Conservation (phyloP, 2,888 invertebrate species). For the Beris morrisii region DNA sequence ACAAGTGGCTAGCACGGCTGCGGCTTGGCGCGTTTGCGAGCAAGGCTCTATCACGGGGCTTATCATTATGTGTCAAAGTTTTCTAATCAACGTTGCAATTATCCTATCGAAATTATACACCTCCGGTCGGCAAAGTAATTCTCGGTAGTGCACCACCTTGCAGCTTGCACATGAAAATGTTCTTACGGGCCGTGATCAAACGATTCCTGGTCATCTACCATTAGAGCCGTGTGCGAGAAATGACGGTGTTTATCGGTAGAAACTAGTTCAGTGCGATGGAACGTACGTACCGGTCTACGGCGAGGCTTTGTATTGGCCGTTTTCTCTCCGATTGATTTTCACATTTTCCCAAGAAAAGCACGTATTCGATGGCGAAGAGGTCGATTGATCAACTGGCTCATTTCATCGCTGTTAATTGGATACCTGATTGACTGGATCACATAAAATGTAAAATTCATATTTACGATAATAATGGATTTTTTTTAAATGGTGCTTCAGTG, state of each 20-base stretch:
- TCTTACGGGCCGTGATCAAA: too few species aligned
- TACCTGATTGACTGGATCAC: too few species aligned
- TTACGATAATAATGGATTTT: too few species aligned
- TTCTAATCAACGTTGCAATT: slow-evolving; percentile 39
- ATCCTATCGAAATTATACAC: slow-evolving; percentile 35
- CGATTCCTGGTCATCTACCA: background rate
- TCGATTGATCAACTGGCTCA: slow-evolving; percentile 1
- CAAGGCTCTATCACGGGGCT: background rate
- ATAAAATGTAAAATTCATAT: too few species aligned
- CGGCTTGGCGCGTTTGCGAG: slow-evolving; percentile 12
- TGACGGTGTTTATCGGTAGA: slow-evolving; percentile 25
- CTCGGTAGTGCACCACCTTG: too few species aligned
- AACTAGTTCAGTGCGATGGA: slow-evolving; percentile 13
- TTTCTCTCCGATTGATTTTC: slow-evolving; percentile 21
- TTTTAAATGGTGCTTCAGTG: too few species aligned
- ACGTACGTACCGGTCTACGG: too few species aligned
- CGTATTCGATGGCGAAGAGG: background rate
- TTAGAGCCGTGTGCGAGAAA: slow-evolving; percentile 1
- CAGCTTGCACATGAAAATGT: too few species aligned
- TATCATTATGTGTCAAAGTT: slow-evolving; percentile 40
- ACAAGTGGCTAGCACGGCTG: slow-evolving; percentile 30
- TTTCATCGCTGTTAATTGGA: background rate
- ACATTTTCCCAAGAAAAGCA: background rate
- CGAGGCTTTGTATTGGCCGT: too few species aligned
- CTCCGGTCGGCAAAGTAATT: background rate